Conservation (phyloP, 2,113 vertebrate genomes). For the Centropus bengalensis region DNA sequence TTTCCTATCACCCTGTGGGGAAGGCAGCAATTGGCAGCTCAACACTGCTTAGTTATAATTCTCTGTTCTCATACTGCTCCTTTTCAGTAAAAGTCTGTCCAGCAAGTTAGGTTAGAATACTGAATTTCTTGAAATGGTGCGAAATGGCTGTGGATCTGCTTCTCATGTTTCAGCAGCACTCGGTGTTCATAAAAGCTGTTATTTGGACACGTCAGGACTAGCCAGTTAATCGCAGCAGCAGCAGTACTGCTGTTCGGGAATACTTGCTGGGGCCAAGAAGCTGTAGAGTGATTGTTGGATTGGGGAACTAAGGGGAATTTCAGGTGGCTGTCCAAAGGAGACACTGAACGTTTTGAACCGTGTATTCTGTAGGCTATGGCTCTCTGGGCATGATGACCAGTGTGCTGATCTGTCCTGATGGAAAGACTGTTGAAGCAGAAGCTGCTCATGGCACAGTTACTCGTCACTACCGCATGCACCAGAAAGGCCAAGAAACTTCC, state of each 20-base stretch:
- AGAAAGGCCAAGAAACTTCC: conserved; percentile 97
- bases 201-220: neutral
- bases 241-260: neutral
- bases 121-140: neutral
- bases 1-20: neutral
- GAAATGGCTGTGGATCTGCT: neutral
- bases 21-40: neutral
- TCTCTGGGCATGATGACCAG: conserved; percentile 99
- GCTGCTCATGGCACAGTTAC: conserved; percentile 97
- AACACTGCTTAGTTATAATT: neutral
- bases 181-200: neutral
- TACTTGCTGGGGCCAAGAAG: neutral
- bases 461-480: conserved; percentile 93
- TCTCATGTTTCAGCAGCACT: neutral
- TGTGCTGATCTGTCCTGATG: conserved; percentile 94
- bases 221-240: neutral
- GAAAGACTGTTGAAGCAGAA: conserved; percentile 95
- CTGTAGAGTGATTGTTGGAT: neutral
- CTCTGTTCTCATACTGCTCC: neutral
- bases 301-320: neutral
- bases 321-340: neutral
- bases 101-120: neutral
- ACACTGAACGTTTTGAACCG: neutral
- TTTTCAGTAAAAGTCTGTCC: neutral
- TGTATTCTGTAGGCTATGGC: conserved; percentile 85